Evolutionary conservation across 2,888 invertebrate genomes (phyloP), one percentile per base, ranked within the genome.

Genomic region (Lordiphosa andalusiaca): DNA sequence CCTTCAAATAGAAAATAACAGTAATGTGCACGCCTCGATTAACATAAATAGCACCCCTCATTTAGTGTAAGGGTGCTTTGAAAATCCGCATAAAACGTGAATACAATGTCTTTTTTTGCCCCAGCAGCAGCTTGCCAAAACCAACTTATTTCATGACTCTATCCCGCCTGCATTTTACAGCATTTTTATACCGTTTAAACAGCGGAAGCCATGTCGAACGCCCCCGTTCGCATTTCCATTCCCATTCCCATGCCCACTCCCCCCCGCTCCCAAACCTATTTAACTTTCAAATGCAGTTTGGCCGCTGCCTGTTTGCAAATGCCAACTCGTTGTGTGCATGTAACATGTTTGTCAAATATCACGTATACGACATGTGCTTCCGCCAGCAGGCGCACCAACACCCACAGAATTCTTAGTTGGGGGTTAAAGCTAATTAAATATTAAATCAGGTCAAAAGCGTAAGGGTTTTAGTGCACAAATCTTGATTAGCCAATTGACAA

Each of bases 331-430:
- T 46, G 50, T 55, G 48, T 53, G 62, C 57, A 52, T 53, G 53
- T 58, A 60, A 51, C 64, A 47, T 63, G 75, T 69, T 76, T 78
- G 80, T 64, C 76, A 67, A 84, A 85, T 70, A 73, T 84, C 67
- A 85, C 77, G 85, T 84, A 78, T 78, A 85, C 84, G 85, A 59
- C 77, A 70, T 60, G 77, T 72, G 69, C 51, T 53, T 56, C 68
- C 62, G 80, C 68, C 59, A 68, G 40, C 30, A 52, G 59, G 50
- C 67, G 55, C 61, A 62, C 53, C 64, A 80, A 65, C 70, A 54
- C 58, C 42, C 62, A 40, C 66, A 47, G 30, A 46, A 39, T 65
- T 60, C 73, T 65, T 75, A 66, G 37, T 44, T 19, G 19, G 33
- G 56, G 47, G 41, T 46, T 44, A 21, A 40, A 47, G 57, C 83